Percentiles rank a stretch among this genome's conserved stretches.
Conservation (phyloP, 2,888 invertebrate species). For the Pyrrhia umbra region DNA sequence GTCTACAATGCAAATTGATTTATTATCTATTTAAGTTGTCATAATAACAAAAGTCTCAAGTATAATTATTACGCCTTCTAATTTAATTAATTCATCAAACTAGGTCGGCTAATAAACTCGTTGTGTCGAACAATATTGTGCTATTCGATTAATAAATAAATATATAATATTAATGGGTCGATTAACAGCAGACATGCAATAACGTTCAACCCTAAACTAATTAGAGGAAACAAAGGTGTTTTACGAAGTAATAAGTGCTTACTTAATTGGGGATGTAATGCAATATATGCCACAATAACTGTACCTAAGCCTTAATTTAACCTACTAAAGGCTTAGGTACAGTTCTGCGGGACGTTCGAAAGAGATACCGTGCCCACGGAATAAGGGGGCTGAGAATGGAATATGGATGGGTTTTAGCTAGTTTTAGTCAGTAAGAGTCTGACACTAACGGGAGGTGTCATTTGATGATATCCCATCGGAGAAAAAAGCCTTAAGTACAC, state of each 20-base stretch:
- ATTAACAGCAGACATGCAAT: slow-evolving; percentile 20
- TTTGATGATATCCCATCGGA: too few species aligned
- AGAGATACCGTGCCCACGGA: too few species aligned
- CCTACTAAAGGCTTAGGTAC: too few species aligned
- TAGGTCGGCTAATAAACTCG: slow-evolving; percentile 37
- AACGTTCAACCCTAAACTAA: slow-evolving; percentile 12
- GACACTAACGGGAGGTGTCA: too few species aligned
- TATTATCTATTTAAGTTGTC: slow-evolving; percentile 7
- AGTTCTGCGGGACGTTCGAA: too few species aligned
- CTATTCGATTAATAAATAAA: slow-evolving; percentile 28
- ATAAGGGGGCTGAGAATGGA: too few species aligned
- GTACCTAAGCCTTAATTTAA: not conserved
- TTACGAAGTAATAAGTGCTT: not conserved
- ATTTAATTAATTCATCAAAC: slow-evolving; percentile 40
- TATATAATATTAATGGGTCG: slow-evolving; percentile 16
- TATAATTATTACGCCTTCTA: slow-evolving; percentile 7
- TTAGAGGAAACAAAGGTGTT: slow-evolving; percentile 14
- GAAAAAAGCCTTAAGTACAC: too few species aligned
- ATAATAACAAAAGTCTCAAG: slow-evolving; percentile 20
- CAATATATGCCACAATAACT: slow-evolving; percentile 23
- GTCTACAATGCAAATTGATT: slow-evolving; percentile 10
- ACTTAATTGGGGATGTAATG: slow-evolving; percentile 8
- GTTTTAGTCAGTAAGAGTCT: too few species aligned
- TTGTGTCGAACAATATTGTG: slow-evolving; percentile 30
- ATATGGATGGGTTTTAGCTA: too few species aligned